Evolutionary conservation across 1,140 invertebrate species (phyloP).

Genomic region (Agraylea sexmaculata): DNA sequence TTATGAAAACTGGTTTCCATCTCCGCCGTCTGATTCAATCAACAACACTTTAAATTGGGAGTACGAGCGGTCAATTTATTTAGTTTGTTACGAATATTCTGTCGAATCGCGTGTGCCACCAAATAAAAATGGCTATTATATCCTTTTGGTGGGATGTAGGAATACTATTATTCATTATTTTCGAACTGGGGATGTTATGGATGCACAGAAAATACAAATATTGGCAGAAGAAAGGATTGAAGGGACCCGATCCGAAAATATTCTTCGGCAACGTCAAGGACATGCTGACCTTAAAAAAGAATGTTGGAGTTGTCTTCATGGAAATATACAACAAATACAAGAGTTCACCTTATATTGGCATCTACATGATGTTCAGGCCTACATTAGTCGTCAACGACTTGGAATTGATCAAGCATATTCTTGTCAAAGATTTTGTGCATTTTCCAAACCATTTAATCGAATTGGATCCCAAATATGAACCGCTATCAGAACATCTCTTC

Average conservation of each 20-base stretch:
- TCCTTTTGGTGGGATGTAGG: constrained; percentile 15
- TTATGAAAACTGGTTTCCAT: too few relatives aligned
- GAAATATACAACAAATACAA: constrained; percentile 7
- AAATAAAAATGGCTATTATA: constrained; percentile 2
- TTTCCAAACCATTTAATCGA: constrained; percentile 43
- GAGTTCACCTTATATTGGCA: constrained; percentile 3
- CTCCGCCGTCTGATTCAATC: too few relatives aligned
- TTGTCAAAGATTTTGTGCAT: constrained; percentile 47
- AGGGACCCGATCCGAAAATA: constrained; percentile 28
- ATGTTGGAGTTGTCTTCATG: constrained; percentile 22
- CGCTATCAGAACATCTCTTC: constrained; percentile 38
- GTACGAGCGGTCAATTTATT: too few relatives aligned
- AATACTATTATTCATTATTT: not conserved
- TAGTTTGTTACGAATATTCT: too few relatives aligned
- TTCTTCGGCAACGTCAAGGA: constrained; percentile 37
- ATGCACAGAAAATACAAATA: constrained; percentile 30
- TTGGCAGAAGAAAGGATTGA: constrained; percentile 30
- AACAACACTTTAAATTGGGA: too few relatives aligned
- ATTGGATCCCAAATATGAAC: constrained; percentile 37
- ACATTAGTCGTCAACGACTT: constrained; percentile 33
- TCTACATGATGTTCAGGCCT: constrained; percentile 33
- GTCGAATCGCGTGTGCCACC: too few relatives aligned
- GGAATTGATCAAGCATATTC: constrained; percentile 41
- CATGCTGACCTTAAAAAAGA: constrained; percentile 27
- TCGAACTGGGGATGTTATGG: constrained; percentile 22